These are phyloP conservation scores for Coracias cyanogaster DNA, from an alignment of 2,797 vertebrate species.

Conservation along the genomic window DNA sequence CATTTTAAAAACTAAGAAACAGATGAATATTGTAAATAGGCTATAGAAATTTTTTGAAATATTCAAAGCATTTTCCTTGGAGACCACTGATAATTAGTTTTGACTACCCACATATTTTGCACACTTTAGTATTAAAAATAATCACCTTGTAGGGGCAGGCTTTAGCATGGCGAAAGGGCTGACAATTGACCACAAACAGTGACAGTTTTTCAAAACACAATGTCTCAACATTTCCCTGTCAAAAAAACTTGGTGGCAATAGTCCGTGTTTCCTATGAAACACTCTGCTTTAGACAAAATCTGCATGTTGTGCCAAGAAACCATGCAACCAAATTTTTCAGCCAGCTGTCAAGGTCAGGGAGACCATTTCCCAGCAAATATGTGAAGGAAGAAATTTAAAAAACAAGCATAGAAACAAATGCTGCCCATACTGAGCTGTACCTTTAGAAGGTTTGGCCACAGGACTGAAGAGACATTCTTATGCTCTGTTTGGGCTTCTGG, in stretches of 20 bases:
- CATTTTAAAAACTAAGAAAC: neutral
- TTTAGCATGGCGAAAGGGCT: accelerated
- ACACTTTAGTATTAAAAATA: neutral
- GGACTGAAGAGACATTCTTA: neutral
- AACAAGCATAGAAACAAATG: neutral
- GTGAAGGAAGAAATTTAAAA: neutral
- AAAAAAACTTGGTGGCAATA: neutral
- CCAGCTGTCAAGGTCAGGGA: slow-evolving; percentile 42
- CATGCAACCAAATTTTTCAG: slow-evolving; percentile 8
- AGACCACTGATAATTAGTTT: neutral
- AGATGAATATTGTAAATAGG: neutral
- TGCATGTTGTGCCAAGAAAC: neutral
- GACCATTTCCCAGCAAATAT: slow-evolving; percentile 6
- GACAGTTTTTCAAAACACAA: neutral
- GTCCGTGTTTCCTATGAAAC: neutral
- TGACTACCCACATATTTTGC: neutral
- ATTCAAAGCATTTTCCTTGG: neutral
- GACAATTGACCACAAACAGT: neutral
- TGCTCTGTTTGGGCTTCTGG: neutral
- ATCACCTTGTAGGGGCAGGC: accelerated
- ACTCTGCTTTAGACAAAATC: slow-evolving; percentile 6
- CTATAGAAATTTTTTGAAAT: neutral
- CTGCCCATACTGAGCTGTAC: neutral
- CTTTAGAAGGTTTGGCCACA: neutral
- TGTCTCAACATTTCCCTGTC: neutral